Base-by-base conservation (phyloP, 2,888 invertebrate genomes). In the Microctonus aethiopoides region DNA sequence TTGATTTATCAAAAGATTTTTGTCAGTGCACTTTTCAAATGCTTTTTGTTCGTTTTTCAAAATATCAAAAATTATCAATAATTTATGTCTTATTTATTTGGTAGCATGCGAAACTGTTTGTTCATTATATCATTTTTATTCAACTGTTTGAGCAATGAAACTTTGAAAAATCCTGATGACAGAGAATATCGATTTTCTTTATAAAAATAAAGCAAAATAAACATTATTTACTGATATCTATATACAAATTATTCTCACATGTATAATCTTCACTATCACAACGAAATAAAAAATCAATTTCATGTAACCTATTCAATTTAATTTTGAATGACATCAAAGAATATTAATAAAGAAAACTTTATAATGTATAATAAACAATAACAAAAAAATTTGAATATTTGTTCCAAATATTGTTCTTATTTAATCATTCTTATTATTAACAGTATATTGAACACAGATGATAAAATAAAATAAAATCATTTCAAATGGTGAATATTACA, bases 1-100 rank as follows among this genome's bases (percentile, higher is more conserved):
- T 29, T 29, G 29, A 29, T 5, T 29, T 29, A 29, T 5, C 29
- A 7, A 5, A 7, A 29, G 7, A 29, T 29, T n/a, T n/a, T n/a
- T n/a, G n/a, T n/a, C n/a, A n/a, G n/a, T n/a, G n/a, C n/a, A n/a
- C n/a, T n/a, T n/a, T n/a, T n/a, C n/a, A n/a, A n/a, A n/a, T n/a
- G n/a, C n/a, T n/a, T n/a, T n/a, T n/a, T n/a, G n/a, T n/a, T n/a
- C n/a, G n/a, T 29, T 29, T 29, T n/a, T 39, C 29, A 41, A 32
- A 52, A 62, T 20, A 63, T 64, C 57, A 34, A 13, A 46, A 39
- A 57, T 39, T 59, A 16, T 13, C 10, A 39, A 41, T 24, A 24
- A 36, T 51, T 13, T 26, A 51, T 46, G 57, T 69, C 11, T 22
- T 32, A 1, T 29, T 60, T 32, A 10, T 16, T 11, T 24, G 32